A percentile compares a stretch with the other conserved stretches of the same genome.
Evolutionary conservation across 2,888 invertebrate genomes (phyloP).

Genomic region (Aproaerema taeniolella): DNA sequence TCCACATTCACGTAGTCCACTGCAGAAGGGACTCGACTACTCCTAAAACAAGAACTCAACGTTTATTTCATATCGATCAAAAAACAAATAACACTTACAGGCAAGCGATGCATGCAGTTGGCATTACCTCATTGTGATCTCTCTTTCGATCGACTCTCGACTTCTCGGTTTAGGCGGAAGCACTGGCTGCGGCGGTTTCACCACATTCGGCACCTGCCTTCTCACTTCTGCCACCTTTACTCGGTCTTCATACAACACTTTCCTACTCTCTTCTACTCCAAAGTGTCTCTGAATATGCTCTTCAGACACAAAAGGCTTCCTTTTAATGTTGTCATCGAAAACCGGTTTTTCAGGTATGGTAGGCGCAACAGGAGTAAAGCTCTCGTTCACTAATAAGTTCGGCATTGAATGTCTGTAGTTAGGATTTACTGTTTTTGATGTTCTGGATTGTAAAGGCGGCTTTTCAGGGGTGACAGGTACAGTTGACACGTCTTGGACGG

Average conservation of each 20-base stretch:
- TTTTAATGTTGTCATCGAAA: conserved; percentile 49
- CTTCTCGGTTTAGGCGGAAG: conserved; percentile 61
- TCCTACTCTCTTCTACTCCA: conserved; percentile 63
- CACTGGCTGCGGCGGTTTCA: conserved; percentile 41
- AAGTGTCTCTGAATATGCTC: conserved; percentile 68
- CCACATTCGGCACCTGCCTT: conserved; percentile 27
- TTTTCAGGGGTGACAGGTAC: conserved; percentile 50
- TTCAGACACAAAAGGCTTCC: conserved; percentile 67
- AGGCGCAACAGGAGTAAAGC: conserved; percentile 35
- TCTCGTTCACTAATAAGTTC: conserved; percentile 58
- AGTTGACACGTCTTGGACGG: conserved; percentile 79
- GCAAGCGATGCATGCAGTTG: neutral
- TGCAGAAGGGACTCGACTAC: conserved; percentile 78
- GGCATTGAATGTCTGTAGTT: conserved; percentile 72
- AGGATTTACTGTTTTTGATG: conserved; percentile 30
- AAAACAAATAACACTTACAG: neutral
- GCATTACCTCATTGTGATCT: conserved; percentile 67
- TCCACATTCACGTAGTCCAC: conserved; percentile 76
- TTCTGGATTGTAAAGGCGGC: conserved; percentile 40
- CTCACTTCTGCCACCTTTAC: conserved; percentile 33
- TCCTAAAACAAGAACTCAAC: conserved; percentile 45
- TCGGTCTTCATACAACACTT: conserved; percentile 51
- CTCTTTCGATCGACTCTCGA: conserved; percentile 63
- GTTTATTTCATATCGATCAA: neutral
- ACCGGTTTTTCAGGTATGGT: conserved; percentile 39